Evolutionary conservation across 2,113 vertebrate species (phyloP).

Genomic region (Corythoichthys haematopterus): DNA sequence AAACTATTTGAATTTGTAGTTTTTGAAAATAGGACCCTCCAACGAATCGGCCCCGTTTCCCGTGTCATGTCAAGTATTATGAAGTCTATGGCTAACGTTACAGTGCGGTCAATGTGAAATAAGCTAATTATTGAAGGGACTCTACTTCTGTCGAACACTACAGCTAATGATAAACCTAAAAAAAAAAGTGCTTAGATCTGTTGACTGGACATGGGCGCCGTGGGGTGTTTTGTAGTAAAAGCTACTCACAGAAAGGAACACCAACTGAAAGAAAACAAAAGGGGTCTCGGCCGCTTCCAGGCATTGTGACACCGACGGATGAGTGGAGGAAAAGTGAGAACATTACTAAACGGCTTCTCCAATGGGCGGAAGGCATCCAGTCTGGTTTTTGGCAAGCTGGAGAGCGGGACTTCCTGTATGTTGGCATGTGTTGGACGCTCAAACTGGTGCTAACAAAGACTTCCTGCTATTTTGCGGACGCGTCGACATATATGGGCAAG

Average conservation of each 20-base stretch:
- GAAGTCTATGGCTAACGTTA: no score
- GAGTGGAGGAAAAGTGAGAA: constrained; percentile 71
- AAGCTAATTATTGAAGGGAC: no score
- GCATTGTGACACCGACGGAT: constrained; percentile 76
- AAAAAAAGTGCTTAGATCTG: constrained; percentile 47
- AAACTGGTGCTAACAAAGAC: constrained; percentile 45
- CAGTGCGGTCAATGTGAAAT: no score
- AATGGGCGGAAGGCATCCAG: constrained; percentile 72
- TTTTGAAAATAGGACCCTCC: no score
- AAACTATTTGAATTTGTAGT: no score
- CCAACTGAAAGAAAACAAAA: constrained; percentile 65
- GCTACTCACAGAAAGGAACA: constrained; percentile 51
- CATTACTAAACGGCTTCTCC: constrained; percentile 72
- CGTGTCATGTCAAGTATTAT: no score
- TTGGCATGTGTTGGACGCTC: constrained; percentile 21
- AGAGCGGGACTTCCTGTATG: constrained; percentile 42
- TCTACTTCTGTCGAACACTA: no score
- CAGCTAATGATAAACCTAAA: no score
- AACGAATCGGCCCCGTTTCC: no score
- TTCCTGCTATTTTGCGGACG: constrained; percentile 55
- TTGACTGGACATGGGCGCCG: constrained; percentile 52
- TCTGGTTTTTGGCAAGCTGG: constrained; percentile 57
- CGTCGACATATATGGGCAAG: constrained; percentile 73
- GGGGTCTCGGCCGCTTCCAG: constrained; percentile 74
- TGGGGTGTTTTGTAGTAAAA: constrained; percentile 53